Conservation (phyloP, 1,140 invertebrate species). For the Sitobion miscanthi region DNA sequence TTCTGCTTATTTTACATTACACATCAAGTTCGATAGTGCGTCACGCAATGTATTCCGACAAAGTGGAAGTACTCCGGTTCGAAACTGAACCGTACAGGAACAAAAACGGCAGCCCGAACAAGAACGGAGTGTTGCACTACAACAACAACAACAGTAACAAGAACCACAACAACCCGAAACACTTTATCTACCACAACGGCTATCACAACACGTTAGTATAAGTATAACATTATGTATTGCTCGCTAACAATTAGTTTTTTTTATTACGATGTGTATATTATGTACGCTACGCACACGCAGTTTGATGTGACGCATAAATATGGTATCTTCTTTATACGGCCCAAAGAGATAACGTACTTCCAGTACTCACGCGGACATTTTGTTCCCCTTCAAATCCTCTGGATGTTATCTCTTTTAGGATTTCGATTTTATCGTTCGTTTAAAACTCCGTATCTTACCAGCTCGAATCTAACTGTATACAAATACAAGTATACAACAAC, state of each 20-base stretch:
- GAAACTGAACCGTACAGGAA: conserved; percentile 48
- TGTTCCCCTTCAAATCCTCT: not conserved
- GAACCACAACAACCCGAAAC: not conserved
- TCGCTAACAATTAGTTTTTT: not conserved
- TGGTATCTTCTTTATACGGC: not conserved
- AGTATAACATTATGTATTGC: not conserved
- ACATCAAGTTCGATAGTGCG: not conserved
- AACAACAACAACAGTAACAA: conserved; percentile 38
- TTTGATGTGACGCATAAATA: not conserved
- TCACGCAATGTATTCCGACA: conserved; percentile 41
- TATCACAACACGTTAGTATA: conserved; percentile 49
- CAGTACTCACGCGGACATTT: not conserved
- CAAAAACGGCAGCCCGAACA: conserved; percentile 1
- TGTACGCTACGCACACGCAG: not conserved
- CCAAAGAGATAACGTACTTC: not conserved
- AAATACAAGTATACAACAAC: too few species aligned
- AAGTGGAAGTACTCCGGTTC: conserved; percentile 49
- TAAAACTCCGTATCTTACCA: too few species aligned
- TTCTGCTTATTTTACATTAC: not conserved
- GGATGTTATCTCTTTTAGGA: too few species aligned
- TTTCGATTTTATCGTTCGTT: not conserved
- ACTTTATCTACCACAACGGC: conserved; percentile 21
- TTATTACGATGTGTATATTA: not conserved
- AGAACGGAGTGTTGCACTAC: not conserved
- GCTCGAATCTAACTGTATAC: too few species aligned